A percentile compares a stretch with the other conserved stretches of the same genome.
Conservation (phyloP, 2,888 invertebrate species). For the Portevinia maculata region DNA sequence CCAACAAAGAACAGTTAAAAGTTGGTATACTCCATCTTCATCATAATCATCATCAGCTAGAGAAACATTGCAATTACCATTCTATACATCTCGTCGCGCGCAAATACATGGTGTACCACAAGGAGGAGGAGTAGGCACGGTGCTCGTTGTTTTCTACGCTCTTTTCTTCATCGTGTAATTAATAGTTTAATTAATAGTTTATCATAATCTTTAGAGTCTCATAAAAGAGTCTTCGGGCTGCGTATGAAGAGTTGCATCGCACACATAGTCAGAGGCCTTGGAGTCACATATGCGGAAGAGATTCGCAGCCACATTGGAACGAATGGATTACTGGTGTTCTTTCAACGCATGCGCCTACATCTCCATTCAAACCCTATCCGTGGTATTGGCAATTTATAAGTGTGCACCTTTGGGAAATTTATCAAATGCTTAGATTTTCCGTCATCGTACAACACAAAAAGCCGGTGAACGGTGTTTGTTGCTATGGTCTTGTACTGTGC, state of each 20-base stretch:
- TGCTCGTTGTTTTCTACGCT: conserved; percentile 16
- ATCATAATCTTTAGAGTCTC: conserved; percentile 74
- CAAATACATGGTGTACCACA: conserved; percentile 42
- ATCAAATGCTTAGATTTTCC: conserved; percentile 63
- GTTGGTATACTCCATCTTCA: conserved; percentile 72
- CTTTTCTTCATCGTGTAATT: conserved; percentile 61
- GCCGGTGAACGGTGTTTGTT: conserved; percentile 29
- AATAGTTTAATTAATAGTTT: conserved; percentile 74
- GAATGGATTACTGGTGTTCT: conserved; percentile 72
- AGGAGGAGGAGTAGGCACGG: conserved; percentile 55
- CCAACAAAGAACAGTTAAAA: conserved; percentile 72
- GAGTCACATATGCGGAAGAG: conserved; percentile 73
- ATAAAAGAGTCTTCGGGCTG: conserved; percentile 61
- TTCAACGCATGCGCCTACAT: conserved; percentile 73
- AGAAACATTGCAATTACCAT: conserved; percentile 74
- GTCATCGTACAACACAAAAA: conserved; percentile 40
- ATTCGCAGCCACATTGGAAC: conserved; percentile 51
- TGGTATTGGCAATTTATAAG: conserved; percentile 51
- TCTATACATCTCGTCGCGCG: conserved; percentile 36
- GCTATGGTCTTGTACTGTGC: background rate
- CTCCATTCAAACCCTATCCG: conserved; percentile 45
- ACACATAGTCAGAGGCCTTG: conserved; percentile 12
- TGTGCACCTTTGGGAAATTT: conserved; percentile 67
- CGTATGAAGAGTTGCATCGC: conserved; percentile 48
- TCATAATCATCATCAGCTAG: conserved; percentile 72